These are phyloP conservation scores for Chaetophractus vellerosus DNA, from an alignment of 2,797 vertebrate species.

Conservation along the genomic window DNA sequence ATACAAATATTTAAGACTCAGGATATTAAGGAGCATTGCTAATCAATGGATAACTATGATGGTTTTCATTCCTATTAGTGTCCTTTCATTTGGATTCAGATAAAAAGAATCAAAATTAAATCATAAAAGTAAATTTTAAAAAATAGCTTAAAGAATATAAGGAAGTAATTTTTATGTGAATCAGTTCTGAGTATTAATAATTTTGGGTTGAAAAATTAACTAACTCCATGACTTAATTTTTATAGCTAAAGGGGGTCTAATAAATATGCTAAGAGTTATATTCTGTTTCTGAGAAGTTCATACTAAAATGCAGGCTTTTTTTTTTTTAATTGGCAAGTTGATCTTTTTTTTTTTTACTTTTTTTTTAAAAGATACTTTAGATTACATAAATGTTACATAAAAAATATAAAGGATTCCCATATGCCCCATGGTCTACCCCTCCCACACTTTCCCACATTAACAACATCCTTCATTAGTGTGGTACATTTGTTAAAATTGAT, in stretches of 20 bases:
- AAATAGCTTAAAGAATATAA: neutral
- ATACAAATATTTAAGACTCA: neutral
- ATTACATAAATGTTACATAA: no score
- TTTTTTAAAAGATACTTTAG: no score
- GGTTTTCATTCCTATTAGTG: neutral
- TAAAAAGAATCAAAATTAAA: neutral
- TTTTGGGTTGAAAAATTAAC: neutral
- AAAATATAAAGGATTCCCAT: no score
- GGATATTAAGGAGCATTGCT: neutral
- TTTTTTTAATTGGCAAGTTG: no score
- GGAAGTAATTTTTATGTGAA: neutral
- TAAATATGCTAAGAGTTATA: neutral
- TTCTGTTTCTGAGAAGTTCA: neutral
- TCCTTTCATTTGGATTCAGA: neutral
- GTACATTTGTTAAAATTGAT: no score
- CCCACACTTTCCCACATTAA: no score
- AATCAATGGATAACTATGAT: neutral
- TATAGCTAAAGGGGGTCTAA: neutral
- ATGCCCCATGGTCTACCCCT: no score
- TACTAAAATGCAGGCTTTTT: neutral
- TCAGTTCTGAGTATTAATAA: neutral
- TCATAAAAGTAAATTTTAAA: neutral
- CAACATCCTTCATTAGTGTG: no score
- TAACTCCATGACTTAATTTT: neutral
- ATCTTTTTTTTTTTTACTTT: no score